A percentile compares a stretch with the other conserved stretches of the same genome.
Conservation (phyloP, 2,888 invertebrate species). For the Machimus rusticus region DNA sequence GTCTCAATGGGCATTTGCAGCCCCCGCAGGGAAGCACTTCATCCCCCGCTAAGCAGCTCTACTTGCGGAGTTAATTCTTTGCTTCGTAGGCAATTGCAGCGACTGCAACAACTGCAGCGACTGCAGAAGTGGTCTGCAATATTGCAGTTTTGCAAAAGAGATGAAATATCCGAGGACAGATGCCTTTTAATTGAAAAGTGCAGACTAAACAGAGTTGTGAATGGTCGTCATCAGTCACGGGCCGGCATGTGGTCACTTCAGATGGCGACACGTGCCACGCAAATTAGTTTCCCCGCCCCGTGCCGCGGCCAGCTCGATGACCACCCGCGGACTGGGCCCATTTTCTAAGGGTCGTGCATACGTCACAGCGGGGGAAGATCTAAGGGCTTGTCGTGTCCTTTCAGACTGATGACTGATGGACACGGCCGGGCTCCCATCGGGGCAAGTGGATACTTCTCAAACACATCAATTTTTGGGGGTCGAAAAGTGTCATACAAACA, state of each 20-base stretch:
- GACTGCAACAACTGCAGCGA: neutral
- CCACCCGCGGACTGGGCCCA: neutral
- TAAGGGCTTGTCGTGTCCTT: neutral
- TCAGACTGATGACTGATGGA: neutral
- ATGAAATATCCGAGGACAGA: neutral
- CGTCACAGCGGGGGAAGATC: neutral
- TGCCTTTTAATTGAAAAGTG: neutral
- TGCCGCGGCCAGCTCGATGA: neutral
- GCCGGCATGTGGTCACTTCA: neutral
- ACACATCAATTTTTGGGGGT: conserved; percentile 29
- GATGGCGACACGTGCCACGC: conserved; percentile 7
- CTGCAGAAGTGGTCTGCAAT: neutral
- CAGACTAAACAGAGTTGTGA: neutral
- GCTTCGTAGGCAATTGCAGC: neutral
- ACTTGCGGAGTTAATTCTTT: neutral
- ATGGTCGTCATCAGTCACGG: conserved; percentile 7
- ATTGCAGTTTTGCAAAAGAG: neutral
- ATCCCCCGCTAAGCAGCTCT: neutral
- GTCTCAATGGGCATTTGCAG: neutral
- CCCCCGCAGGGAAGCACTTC: neutral
- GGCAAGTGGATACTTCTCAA: conserved; percentile 27
- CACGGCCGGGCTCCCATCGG: neutral
- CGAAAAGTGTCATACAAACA: conserved; percentile 33
- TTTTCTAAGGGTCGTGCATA: neutral
- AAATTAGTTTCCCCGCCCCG: neutral